These are phyloP conservation scores for Patiria pectinifera DNA, from an alignment of 53 echinoderm and acorn worm genomes.

Conservation along the genomic window DNA sequence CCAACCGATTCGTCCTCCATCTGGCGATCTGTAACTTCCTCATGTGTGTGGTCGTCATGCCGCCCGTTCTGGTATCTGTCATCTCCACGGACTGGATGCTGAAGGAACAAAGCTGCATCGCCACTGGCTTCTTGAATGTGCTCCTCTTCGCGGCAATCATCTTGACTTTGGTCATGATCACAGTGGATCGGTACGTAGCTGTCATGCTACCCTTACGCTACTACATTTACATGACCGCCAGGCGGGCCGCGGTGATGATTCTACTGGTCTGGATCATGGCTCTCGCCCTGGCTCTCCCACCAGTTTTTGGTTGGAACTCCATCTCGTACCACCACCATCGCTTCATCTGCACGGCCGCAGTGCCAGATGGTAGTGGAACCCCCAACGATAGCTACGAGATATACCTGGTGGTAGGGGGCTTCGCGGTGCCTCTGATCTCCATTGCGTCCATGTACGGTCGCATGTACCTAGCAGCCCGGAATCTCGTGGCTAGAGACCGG, in stretches of 20 bases:
- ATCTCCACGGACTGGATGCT: conserved; percentile 74
- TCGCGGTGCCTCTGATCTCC: conserved; percentile 52
- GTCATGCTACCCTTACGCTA: conserved; percentile 81
- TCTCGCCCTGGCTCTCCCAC: conserved; percentile 73
- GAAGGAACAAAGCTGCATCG: conserved; percentile 64
- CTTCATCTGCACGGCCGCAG: conserved; percentile 77
- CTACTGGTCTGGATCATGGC: conserved; percentile 72
- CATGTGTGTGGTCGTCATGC: conserved; percentile 83
- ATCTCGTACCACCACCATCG: conserved; percentile 71
- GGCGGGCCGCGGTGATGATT: conserved; percentile 63
- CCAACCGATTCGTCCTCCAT: conserved; percentile 83
- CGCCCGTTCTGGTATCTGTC: conserved; percentile 75
- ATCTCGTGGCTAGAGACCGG: conserved; percentile 51
- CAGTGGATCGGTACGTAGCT: conserved; percentile 82
- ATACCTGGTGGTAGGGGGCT: conserved; percentile 65
- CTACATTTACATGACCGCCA: conserved; percentile 69
- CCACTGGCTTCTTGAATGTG: conserved; percentile 78
- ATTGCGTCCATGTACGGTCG: conserved; percentile 70
- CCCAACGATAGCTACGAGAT: conserved; percentile 54
- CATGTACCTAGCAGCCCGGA: conserved; percentile 68
- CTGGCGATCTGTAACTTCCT: conserved; percentile 80
- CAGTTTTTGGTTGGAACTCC: conserved; percentile 79
- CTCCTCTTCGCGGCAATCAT: conserved; percentile 79
- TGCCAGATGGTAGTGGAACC: neutral
- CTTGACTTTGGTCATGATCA: conserved; percentile 81